phyloP scores from a whole-genome alignment of 2,113 vertebrate species.

The Cervus canadensis region DNA sequence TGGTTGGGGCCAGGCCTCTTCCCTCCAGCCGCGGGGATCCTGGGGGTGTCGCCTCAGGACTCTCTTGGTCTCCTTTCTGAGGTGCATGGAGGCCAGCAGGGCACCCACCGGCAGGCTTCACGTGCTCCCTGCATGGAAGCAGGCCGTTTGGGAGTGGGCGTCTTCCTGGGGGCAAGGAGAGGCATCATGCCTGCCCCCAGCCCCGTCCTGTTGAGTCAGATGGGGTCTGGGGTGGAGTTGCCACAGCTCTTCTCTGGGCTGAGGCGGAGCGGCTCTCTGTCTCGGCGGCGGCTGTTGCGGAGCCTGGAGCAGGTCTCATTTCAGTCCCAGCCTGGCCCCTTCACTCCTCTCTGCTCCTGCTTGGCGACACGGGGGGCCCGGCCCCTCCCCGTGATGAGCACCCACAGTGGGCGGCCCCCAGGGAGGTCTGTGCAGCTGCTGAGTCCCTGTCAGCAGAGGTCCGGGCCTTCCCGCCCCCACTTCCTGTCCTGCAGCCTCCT shows the following conservation, averaged over 20 bases:
- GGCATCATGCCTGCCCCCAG: fast-evolving
- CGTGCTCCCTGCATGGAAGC: fast-evolving
- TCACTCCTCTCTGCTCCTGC: background rate
- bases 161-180: background rate
- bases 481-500: constrained; percentile 81
- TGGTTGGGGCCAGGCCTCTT: background rate
- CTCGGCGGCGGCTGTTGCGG: fast-evolving
- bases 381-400: fast-evolving
- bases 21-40: background rate
- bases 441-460: fast-evolving
- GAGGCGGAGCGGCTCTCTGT: too few relatives aligned
- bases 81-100: background rate
- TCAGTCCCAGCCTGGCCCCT: background rate
- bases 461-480: fast-evolving
- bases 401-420: fast-evolving
- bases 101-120: fast-evolving
- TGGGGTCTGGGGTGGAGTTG: background rate
- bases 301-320: background rate
- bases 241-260: background rate
- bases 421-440: background rate
- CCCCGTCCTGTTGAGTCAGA: too few relatives aligned
- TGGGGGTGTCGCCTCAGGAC: fast-evolving
- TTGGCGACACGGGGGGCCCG: too few relatives aligned
- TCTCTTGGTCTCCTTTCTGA: background rate
- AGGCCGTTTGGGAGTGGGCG: background rate